These are phyloP conservation scores for Ethmia dodecea DNA, from an alignment of 2,888 invertebrate genomes.

Conservation along the genomic window DNA sequence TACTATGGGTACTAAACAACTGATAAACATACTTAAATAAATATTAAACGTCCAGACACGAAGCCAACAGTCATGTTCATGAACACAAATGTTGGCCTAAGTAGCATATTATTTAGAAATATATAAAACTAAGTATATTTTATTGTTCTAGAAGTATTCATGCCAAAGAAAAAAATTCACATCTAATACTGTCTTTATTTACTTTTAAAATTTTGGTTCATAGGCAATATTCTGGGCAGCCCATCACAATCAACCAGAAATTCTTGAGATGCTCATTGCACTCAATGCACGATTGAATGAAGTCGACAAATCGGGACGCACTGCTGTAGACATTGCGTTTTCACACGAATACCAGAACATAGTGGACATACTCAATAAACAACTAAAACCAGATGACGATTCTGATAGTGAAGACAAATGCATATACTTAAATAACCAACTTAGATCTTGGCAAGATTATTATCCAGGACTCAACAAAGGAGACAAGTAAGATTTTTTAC, in stretches of 20 bases:
- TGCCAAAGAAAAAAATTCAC: too few species aligned
- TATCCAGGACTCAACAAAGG: conserved; percentile 62
- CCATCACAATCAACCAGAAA: conserved; percentile 71
- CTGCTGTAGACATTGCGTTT: conserved; percentile 72
- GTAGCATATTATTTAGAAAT: too few species aligned
- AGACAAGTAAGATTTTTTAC: conserved; percentile 36
- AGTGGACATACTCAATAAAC: conserved; percentile 52
- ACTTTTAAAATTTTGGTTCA: conserved; percentile 17
- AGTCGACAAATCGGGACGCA: conserved; percentile 68
- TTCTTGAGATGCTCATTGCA: conserved; percentile 72
- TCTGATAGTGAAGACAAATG: conserved; percentile 27
- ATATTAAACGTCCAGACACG: too few species aligned
- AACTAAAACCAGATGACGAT: conserved; percentile 36
- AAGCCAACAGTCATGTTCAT: too few species aligned
- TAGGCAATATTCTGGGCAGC: conserved; percentile 82
- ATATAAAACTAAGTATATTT: too few species aligned
- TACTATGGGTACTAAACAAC: too few species aligned
- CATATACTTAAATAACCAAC: conserved; percentile 23
- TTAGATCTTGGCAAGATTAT: conserved; percentile 66
- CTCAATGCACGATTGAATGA: conserved; percentile 68
- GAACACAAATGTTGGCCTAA: too few species aligned
- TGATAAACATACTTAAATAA: too few species aligned
- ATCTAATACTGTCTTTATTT: too few species aligned
- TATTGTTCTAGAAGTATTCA: too few species aligned
- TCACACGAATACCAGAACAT: conserved; percentile 70